Conservation (phyloP, 2,888 invertebrate genomes). For the Eutolmus rufibarbis region DNA sequence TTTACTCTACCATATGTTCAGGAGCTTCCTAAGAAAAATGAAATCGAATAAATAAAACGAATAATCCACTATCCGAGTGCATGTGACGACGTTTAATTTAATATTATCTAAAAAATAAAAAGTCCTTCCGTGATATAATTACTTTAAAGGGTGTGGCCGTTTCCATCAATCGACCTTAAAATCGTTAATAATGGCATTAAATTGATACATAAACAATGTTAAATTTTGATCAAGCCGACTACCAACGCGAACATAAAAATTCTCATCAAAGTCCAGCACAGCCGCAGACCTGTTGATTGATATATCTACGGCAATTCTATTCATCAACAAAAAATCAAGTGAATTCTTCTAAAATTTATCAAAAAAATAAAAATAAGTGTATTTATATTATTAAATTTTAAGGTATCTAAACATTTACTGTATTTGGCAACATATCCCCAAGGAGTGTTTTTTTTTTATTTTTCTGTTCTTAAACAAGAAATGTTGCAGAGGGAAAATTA, state of each 20-base stretch:
- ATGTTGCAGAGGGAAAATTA: conserved; percentile 31
- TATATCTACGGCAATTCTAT: neutral
- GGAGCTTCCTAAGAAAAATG: no score
- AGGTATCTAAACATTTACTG: no score
- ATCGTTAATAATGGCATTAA: neutral
- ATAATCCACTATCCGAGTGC: neutral
- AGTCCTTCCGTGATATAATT: neutral
- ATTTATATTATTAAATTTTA: no score
- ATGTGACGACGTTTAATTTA: neutral
- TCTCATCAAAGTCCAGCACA: neutral
- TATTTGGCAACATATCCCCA: no score
- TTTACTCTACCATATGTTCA: neutral
- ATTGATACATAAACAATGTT: neutral
- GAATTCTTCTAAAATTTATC: neutral
- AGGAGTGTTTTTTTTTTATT: neutral
- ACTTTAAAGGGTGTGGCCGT: neutral
- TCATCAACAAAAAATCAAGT: neutral
- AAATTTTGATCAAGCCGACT: neutral
- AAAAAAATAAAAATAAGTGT: neutral
- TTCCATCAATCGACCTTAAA: neutral
- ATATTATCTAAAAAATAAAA: neutral
- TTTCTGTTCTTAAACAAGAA: neutral
- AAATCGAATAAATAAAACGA: neutral
- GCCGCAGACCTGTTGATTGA: neutral
- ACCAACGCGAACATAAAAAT: neutral